Evolutionary conservation across 64 coral and sea anemone genomes (phyloP), one percentile per base, ranked within the genome.

Genomic region (Porites australiensis): DNA sequence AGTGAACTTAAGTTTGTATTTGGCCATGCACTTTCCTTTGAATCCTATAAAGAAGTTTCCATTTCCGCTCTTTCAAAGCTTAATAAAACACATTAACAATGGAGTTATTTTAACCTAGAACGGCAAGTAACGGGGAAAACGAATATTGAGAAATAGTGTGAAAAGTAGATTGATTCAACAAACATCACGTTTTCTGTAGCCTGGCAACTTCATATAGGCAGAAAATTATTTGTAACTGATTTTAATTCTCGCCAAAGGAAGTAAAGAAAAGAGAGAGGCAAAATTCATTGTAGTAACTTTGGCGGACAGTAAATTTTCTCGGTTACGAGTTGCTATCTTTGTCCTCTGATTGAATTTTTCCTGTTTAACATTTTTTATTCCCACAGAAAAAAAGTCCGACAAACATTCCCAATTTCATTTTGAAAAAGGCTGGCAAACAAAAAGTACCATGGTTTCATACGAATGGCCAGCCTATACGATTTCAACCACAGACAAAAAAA

Each of bases 1-100:
- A 9, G 6, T 18, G 53, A 19, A 77, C 75, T 77, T 2, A 77
- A 22, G 19, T 77, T 77, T 20, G 2, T 77, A 55, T 54, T 52
- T 77, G 18, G 19, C 50, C 55, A 21, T 10, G 18, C 48, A 58
- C 75, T 77, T 55, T 53, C 50, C 50, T 15, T 57, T 77, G 75
- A 9, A 77, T 77, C 51, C 49, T 77, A 15, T 7, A 54, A 46
- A 46, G 23, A 57, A 55, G 50, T 2, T 21, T 54, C 6, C 2
- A 55, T 77, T 77, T 77, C 75, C 75, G 75, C 7, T 2, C 13
- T 77, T 55, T 77, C 15, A 50, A 77, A 50, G 18, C 2, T n/a
- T 77, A 54, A 54, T 77, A 15, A 77, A 77, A 77, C 75, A 54
- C 18, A 64, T 64, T 64, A 64, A 64, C 62, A 64, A 14, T 18